Evolutionary conservation across 2,113 vertebrate species (phyloP), one percentile per base, ranked within the genome.

Genomic region (Sceloporus undulatus): DNA sequence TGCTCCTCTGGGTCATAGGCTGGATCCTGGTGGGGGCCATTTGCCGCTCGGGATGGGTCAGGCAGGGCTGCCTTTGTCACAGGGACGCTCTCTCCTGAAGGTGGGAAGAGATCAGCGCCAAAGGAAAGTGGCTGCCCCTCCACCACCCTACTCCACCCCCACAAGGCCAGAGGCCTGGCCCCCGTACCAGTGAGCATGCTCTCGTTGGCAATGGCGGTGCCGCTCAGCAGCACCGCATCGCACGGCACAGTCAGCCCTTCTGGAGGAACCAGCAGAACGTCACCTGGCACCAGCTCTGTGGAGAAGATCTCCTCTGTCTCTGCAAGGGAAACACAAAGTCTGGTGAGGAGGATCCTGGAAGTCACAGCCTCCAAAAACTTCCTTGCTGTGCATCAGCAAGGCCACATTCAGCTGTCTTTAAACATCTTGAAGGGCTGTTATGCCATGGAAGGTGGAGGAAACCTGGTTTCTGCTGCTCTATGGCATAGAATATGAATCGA

Each of bases 151-250:
- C 48, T 4, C 29, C 23, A 0, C 5, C n/a, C 5, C 65, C 11
- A 1, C 10, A 6, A 1, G 9, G 1, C 88, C 77, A 16, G 48
- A 56, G 81, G 21, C 25, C 66, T 5, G 6, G 27, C 18, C 9
- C 19, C 27, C 16, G 56, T 84, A 94, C 93, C 93, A 1, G 93
- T 94, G 14, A 94, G 84, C 93, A 94, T 87, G 90, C 93, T 94
- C 87, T 94, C 93, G 52, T 94, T 94, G 78, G 89, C 91, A 0
- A 94, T 88, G 75, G 91, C 92, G 5, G 88, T 91, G 40, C 93
- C 93, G 9, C 84, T 87, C 40, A 92, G 48, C 84, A 94, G 86
- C 70, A 89, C 91, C 3, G 93, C 93, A 27, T 94, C 93, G 6
- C 90, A 94, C 5, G 93, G 93, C 78, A 94, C 40, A 16, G 84